Evolutionary conservation across 2,888 invertebrate species (phyloP), one percentile per base, ranked within the genome.

Genomic region (Leucophenga maculata): DNA sequence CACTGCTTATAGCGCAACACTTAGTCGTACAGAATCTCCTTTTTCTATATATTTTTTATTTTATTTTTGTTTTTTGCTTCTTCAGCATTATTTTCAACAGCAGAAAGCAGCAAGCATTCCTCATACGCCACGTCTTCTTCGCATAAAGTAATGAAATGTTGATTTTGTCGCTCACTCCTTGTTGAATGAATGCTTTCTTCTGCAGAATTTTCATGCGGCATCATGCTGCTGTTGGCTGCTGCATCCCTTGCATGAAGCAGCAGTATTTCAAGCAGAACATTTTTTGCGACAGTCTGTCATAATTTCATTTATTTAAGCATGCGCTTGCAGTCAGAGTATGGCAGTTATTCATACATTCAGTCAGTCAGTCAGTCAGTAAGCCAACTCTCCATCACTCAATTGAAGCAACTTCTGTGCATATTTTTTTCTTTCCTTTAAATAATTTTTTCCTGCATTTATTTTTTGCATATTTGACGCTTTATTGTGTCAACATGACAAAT

Each of bases 401-500:
- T 64, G 62, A 64, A 76, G 78, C 72, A 83, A 82, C 70, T 73
- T 65, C 75, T 75, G n/a, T 32, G 55, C 26, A 48, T n/a, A 44
- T 59, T 54, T 60, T 70, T 54, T 65, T 50, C n/a, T n/a, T n/a
- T n/a, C n/a, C n/a, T n/a, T n/a, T n/a, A n/a, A n/a, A n/a, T n/a
- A n/a, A n/a, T n/a, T n/a, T n/a, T n/a, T n/a, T n/a, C n/a, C n/a
- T n/a, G n/a, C n/a, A n/a, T n/a, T 52, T 9, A 50, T 52, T 54
- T 48, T 13, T 31, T 32, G 67, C 72, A 31, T 22, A 69, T 68
- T 64, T 73, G 78, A 79, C 74, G 76, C 75, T 76, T 81, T 82
- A 77, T 79, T 82, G 84, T 81, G 83, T 72, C 82, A 84, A 78
- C 82, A 84, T 82, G 84, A 83, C 82, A 82, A 82, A 82, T 82